Percentiles rank a stretch among this genome's conserved stretches.
phyloP scores from a whole-genome alignment of 2,888 invertebrate species.

The Marasmarcha lunaedactyla region DNA sequence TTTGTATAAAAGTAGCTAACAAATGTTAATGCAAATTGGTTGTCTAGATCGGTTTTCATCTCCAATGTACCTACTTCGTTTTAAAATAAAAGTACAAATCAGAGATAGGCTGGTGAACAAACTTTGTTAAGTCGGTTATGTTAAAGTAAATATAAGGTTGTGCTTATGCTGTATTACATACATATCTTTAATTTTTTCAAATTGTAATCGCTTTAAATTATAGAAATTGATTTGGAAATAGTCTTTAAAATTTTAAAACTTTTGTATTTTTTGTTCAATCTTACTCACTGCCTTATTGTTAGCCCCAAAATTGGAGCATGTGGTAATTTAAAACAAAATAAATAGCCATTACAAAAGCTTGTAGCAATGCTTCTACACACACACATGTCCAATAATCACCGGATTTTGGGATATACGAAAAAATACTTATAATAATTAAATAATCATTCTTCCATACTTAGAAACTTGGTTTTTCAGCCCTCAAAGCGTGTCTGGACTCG shows the following conservation, averaged over 20 bases:
- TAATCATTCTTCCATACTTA: too few relatives aligned
- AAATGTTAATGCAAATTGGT: too few relatives aligned
- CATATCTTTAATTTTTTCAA: too few relatives aligned
- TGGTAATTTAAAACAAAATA: background rate
- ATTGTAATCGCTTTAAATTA: conserved; percentile 8
- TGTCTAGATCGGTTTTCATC: too few relatives aligned
- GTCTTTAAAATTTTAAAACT: conserved; percentile 27
- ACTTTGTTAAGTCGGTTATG: conserved; percentile 22
- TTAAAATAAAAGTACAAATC: conserved; percentile 57
- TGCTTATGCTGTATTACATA: conserved; percentile 46
- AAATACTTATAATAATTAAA: too few relatives aligned
- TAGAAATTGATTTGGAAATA: conserved; percentile 39
- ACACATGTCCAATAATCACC: too few relatives aligned
- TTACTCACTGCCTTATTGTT: conserved; percentile 27
- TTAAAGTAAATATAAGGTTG: conserved; percentile 31
- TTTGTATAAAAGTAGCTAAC: too few relatives aligned
- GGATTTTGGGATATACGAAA: too few relatives aligned
- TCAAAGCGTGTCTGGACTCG: conserved; percentile 12
- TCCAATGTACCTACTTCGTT: background rate
- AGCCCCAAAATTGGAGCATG: background rate
- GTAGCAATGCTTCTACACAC: too few relatives aligned
- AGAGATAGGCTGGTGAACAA: conserved; percentile 30
- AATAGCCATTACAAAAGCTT: background rate
- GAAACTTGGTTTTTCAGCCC: conserved; percentile 11
- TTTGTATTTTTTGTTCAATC: conserved; percentile 15